Percentiles rank a stretch among this genome's conserved stretches.
Evolutionary conservation across 2,113 vertebrate genomes (phyloP).

Genomic region (Oncorhynchus masou): DNA sequence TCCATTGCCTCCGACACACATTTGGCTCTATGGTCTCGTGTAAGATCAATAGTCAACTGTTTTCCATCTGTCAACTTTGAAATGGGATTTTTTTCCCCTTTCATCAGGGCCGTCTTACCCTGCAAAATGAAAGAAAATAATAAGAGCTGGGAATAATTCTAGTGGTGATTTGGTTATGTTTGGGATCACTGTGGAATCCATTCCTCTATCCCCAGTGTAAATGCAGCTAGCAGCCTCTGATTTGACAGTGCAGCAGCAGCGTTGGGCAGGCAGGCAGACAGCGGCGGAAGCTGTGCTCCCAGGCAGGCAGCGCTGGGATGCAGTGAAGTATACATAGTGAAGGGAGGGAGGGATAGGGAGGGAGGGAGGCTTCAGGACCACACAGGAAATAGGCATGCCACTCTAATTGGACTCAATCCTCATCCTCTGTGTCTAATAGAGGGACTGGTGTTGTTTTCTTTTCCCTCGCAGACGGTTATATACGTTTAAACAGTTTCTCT

Average conservation of each 20-base stretch:
- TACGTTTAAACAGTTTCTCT: slow-evolving; percentile 21
- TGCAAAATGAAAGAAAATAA: neutral
- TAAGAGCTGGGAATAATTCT: neutral
- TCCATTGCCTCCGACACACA: slow-evolving; percentile 15
- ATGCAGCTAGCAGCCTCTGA: neutral
- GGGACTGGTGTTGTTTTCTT: slow-evolving; percentile 15
- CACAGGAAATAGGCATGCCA: slow-evolving; percentile 21
- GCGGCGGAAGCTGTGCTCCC: no score
- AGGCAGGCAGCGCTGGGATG: neutral
- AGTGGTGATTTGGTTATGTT: slow-evolving; percentile 5
- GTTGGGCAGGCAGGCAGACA: neutral
- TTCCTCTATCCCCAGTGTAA: neutral
- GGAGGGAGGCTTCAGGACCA: slow-evolving; percentile 4
- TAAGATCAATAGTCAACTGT: slow-evolving; percentile 4
- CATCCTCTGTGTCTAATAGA: slow-evolving; percentile 13
- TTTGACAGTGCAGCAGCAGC: neutral
- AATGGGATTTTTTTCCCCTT: neutral
- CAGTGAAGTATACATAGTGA: slow-evolving; percentile 1
- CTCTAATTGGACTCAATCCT: slow-evolving; percentile 22
- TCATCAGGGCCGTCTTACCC: neutral
- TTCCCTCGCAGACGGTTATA: slow-evolving; percentile 12
- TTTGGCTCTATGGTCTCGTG: slow-evolving; percentile 23
- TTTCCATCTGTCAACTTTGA: slow-evolving; percentile 20
- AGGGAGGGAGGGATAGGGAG: neutral
- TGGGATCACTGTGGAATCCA: neutral